Evolutionary conservation across 1,140 invertebrate species (phyloP).

Genomic region (Drosophila subobscura): DNA sequence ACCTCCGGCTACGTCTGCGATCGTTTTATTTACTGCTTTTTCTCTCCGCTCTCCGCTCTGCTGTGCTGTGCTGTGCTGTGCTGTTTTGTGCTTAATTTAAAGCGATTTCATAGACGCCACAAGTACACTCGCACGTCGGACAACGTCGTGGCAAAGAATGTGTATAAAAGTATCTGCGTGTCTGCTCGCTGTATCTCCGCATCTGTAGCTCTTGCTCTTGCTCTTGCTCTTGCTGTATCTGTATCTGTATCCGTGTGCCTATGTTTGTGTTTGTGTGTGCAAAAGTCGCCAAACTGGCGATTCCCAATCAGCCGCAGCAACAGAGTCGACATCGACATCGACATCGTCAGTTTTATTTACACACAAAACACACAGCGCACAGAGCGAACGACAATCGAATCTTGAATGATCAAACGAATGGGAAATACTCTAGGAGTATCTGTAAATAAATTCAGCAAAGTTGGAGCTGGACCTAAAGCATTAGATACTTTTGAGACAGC

Average conservation of each 20-base stretch:
- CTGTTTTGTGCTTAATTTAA: constrained; percentile 62
- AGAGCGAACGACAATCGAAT: constrained; percentile 1
- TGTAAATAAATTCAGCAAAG: too few relatives aligned
- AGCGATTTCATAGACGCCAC: constrained; percentile 70
- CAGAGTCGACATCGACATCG: constrained; percentile 41
- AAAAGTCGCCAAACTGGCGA: constrained; percentile 77
- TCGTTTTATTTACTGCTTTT: constrained; percentile 55
- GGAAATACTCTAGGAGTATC: too few relatives aligned
- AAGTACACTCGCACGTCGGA: constrained; percentile 41
- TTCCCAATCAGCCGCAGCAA: constrained; percentile 72
- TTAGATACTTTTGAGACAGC: too few relatives aligned
- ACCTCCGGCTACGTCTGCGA: constrained; percentile 56
- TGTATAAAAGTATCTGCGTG: constrained; percentile 61
- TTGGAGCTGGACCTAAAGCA: too few relatives aligned
- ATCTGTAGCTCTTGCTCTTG: neutral
- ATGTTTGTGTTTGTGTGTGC: constrained; percentile 3
- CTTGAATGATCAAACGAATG: too few relatives aligned
- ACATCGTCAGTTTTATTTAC: constrained; percentile 37
- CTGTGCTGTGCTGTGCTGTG: too few relatives aligned
- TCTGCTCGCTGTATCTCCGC: constrained; percentile 19
- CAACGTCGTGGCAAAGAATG: constrained; percentile 65
- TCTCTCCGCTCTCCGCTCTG: constrained; percentile 5
- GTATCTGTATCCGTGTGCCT: constrained; percentile 20
- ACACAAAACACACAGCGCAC: constrained; percentile 15
- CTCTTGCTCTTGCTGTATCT: constrained; percentile 2